Evolutionary conservation across 1,140 invertebrate species (phyloP), one percentile per base, ranked within the genome.

Genomic region (Patella vulgata): DNA sequence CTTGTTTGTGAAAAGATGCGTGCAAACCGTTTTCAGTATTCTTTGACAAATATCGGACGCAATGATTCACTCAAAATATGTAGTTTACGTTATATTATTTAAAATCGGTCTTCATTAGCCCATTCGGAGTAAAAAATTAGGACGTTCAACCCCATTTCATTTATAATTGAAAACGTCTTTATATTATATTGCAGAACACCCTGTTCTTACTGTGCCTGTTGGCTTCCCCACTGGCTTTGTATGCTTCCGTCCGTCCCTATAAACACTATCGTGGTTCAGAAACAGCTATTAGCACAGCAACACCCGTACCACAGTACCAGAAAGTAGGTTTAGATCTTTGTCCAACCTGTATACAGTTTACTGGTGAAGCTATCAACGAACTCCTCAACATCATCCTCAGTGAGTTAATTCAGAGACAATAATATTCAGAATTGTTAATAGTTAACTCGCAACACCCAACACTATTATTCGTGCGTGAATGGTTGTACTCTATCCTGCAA

Each of bases 361-460:
- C 73, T 40, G 73, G 56, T 6, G 60, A 82, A 57, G 69, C 70
- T 33, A 65, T 80, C 21, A 64, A 80, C 50, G 42, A 28, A 12
- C 68, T 82, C 30, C 68, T 82, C 0, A 76, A 81, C 52, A 62
- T 79, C 12, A 74, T 82, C 28, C 71, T 80, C 5, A 73, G 78
- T 80, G 66, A 59, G 72, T 66, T 31, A 11, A 1, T 42, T 2
- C 8, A 6, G 33, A 17, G 17, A 44, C 17, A 0, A 21, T 17
- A 17, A 8, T 21, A 44, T 44, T 21, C 19, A 44, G n/a, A 3
- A 21, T 14, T 1, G 1, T 14, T 48, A 3, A n/a, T 25, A 14
- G n/a, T 23, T 48, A 23, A 4, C 46, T 48, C 12, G 21, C 31
- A 47, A 44, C 5, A 25, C 21, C 25, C 12, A 21, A 11, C 17